Percentiles rank a stretch among this genome's conserved stretches.
phyloP scores from a whole-genome alignment of 2,888 invertebrate genomes.

The Protula sp. region DNA sequence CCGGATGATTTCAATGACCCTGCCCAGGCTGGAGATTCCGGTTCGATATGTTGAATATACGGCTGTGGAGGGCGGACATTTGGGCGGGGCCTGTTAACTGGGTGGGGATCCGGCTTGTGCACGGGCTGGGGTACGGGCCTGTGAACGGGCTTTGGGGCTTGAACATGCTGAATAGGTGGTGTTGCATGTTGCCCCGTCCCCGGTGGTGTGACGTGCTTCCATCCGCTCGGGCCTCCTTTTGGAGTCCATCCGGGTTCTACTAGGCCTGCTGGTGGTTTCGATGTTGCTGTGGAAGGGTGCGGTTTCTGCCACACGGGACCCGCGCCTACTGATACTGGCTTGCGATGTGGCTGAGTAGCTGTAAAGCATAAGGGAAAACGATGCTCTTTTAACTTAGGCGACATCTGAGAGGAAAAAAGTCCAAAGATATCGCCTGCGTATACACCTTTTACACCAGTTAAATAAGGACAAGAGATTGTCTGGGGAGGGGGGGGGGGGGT shows the following conservation, averaged over 20 bases:
- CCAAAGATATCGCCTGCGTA: too few relatives aligned
- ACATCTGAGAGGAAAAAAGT: too few relatives aligned
- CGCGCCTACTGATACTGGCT: not conserved
- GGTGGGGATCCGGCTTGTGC: too few relatives aligned
- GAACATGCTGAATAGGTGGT: too few relatives aligned
- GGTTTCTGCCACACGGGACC: not conserved
- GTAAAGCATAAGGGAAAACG: not conserved
- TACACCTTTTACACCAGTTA: too few relatives aligned
- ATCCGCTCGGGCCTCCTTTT: not conserved
- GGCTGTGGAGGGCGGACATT: not conserved
- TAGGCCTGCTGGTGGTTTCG: not conserved
- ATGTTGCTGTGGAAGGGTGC: not conserved
- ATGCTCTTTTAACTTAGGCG: not conserved
- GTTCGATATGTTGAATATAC: not conserved
- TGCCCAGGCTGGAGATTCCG: conserved; percentile 28
- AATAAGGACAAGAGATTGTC: too few relatives aligned
- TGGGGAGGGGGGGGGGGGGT: too few relatives aligned
- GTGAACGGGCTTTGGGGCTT: too few relatives aligned
- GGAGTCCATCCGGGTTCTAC: not conserved
- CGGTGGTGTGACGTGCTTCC: not conserved
- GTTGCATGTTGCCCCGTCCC: too few relatives aligned
- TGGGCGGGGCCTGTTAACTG: not conserved
- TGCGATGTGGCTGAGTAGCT: not conserved
- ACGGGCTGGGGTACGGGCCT: too few relatives aligned
- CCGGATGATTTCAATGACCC: conserved; percentile 28